Evolutionary conservation across 2,888 invertebrate species (phyloP).

Genomic region (Aradus depressus): DNA sequence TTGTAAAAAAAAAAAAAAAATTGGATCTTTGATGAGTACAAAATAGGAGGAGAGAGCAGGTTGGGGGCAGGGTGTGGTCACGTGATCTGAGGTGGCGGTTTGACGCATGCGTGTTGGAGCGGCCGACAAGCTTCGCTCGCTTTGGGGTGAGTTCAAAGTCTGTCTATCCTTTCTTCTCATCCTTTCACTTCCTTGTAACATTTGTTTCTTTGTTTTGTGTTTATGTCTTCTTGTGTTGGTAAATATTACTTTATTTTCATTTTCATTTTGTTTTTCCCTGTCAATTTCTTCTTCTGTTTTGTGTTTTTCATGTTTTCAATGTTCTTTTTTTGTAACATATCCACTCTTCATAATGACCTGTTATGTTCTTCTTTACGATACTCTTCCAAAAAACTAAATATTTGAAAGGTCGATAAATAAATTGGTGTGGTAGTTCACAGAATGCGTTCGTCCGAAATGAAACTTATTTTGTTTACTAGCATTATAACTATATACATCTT

Average conservation of each 20-base stretch:
- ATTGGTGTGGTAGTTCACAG: no score
- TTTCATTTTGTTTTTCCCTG: neutral
- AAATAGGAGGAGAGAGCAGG: conserved; percentile 3
- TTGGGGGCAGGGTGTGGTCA: neutral
- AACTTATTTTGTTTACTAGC: no score
- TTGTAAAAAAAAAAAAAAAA: no score
- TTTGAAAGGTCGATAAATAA: no score
- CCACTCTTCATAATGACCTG: neutral
- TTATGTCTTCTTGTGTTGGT: neutral
- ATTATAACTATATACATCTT: no score
- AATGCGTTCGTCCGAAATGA: no score
- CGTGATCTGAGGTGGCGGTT: conserved; percentile 18
- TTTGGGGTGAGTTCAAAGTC: conserved; percentile 17
- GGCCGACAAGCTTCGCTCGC: conserved; percentile 11
- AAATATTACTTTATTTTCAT: neutral
- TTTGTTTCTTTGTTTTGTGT: neutral
- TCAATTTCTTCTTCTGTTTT: neutral
- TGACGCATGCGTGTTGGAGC: conserved; percentile 14
- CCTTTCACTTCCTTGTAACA: neutral
- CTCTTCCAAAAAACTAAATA: no score
- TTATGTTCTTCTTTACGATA: neutral
- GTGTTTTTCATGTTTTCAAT: no score
- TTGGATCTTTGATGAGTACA: conserved; percentile 4
- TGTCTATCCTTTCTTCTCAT: conserved; percentile 8
- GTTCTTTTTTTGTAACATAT: neutral